Evolutionary conservation across 2,797 vertebrate genomes (phyloP), one percentile per base, ranked within the genome.

Genomic region (Myotis myotis): DNA sequence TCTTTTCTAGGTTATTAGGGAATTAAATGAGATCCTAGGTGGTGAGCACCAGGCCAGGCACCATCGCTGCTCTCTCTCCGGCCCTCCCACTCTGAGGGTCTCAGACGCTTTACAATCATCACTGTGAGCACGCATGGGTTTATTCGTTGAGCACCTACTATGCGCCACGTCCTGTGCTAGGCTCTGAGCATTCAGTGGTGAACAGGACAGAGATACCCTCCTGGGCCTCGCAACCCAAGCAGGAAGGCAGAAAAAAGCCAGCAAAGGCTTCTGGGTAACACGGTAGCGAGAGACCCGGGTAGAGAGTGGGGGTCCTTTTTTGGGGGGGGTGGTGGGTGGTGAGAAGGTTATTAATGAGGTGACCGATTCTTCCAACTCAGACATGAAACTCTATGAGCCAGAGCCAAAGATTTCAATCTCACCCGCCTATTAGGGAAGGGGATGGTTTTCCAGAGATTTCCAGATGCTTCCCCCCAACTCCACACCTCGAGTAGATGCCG

Each of bases 231-330:
- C 1, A 33, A 44, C 62, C 53, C 15, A 13, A 55, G 19, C 20
- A 12, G 6, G 15, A 30, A 70, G 17, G 44, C n/a, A 16, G 80
- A 23, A 30, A 15, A 8, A 6, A 49, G 3, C 70, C n/a, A 53
- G 64, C 8, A n/a, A 76, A 38, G 33, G 23, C 51, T 28, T 0
- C 17, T 3, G n/a, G 66, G 36, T 53, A 13, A 71, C n/a, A 30
- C 2, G 12, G 28, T 15, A 15, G 60, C 11, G 1, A 30, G 17
- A 1, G 17, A 19, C 44, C 0, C 0, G 22, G 7, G 8, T 3
- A 8, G 28, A 47, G 30, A 3, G 0, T 0, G 19, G 19, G 25
- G 15, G 7, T 28, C n/a, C 19, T 5, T 23, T 38, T 1, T 1
- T 20, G 0, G 22, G 11, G 20, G 53, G 17, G 4, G 8, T n/a